Conservation (phyloP, 2,888 invertebrate genomes). For the Chrysomela aeneicollis region DNA sequence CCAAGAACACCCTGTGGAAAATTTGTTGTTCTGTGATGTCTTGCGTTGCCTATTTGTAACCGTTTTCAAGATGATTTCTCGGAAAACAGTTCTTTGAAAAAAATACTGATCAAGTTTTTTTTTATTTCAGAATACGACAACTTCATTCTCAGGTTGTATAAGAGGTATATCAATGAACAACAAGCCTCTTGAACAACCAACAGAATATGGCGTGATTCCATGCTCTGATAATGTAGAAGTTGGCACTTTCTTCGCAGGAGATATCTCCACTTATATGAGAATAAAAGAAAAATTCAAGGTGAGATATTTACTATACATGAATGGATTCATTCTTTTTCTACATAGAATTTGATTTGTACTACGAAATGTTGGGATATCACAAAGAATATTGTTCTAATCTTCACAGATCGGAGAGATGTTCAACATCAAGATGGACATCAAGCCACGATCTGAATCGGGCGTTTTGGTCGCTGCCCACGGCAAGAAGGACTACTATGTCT, state of each 20-base stretch:
- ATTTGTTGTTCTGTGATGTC: too few relatives aligned
- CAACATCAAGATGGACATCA: conserved; percentile 84
- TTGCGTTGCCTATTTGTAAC: too few relatives aligned
- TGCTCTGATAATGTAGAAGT: conserved; percentile 82
- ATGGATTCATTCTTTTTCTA: too few relatives aligned
- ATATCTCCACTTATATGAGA: conserved; percentile 75
- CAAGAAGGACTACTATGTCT: conserved; percentile 79
- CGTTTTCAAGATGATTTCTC: too few relatives aligned
- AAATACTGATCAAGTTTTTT: too few relatives aligned
- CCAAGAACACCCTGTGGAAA: too few relatives aligned
- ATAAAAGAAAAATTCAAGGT: conserved; percentile 78
- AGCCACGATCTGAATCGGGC: conserved; percentile 85
- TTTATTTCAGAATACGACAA: conserved; percentile 61
- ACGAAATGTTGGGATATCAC: too few relatives aligned
- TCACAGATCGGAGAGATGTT: conserved; percentile 71
- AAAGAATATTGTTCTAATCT: too few relatives aligned
- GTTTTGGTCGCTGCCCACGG: conserved; percentile 88
- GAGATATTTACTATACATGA: not conserved
- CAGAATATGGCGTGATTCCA: conserved; percentile 72
- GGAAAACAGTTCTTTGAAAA: too few relatives aligned
- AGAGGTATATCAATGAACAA: conserved; percentile 78
- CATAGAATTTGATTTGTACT: too few relatives aligned
- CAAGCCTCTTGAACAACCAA: conserved; percentile 69
- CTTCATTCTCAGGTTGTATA: conserved; percentile 86
- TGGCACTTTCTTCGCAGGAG: conserved; percentile 85